Evolutionary conservation across 2,113 vertebrate genomes (phyloP), one percentile per base, ranked within the genome.

Genomic region (Aspidoscelis tigris): DNA sequence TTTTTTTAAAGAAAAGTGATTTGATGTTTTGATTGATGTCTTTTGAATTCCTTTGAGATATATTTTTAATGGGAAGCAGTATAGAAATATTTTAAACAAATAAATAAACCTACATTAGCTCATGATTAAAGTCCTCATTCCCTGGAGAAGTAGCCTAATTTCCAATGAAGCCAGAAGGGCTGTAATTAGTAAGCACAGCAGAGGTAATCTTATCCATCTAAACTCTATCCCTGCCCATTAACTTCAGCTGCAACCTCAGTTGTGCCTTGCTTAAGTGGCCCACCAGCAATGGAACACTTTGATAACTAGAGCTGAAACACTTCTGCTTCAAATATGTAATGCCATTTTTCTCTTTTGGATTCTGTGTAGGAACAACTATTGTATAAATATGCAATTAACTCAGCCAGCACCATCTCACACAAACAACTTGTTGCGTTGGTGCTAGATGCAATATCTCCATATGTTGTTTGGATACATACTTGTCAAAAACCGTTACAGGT

Each of bases 371-470:
- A 84, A 41, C 71, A 12, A 20, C 58, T 84, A 79, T 79, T 41
- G 43, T 79, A 71, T 53, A 79, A 73, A 84, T 76, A 79, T n/a
- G 69, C 70, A 84, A 84, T 84, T 84, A 80, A 50, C 83, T 73
- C 55, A n/a, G 26, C 64, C 73, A 76, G 70, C 83, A 79, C 11
- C 26, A 65, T 73, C 69, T 79, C 53, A 39, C 43, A 18, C 47
- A 70, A 79, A 24, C 41, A 44, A 79, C 76, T 66, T 73, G 83
- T 84, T 79, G 76, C 76, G 21, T 73, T 43, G 22, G n/a, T 22
- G n/a, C 83, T 58, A 73, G 76, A 84, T 84, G 69, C 65, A 73
- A 79, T 39, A 18, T 73, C 41, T 84, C 76, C 76, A 53, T 79
- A 73, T 84, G 83, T 65, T 84, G 47, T 65, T 78, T 33, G 16